Percentiles rank a stretch among this genome's conserved stretches.
Conservation (phyloP, 2,113 vertebrate species). For the Hemibagrus wyckioides region DNA sequence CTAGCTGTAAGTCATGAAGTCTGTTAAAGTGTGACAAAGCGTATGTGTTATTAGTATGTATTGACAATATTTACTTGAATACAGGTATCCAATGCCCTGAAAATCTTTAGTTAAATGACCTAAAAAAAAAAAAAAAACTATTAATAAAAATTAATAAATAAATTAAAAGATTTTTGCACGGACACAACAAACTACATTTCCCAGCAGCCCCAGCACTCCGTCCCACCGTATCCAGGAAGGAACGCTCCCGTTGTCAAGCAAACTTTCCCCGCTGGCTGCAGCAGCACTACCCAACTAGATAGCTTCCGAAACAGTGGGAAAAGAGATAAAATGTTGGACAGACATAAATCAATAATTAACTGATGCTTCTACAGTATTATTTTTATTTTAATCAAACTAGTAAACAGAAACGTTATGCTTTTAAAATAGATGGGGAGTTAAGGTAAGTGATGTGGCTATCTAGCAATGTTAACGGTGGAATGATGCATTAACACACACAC, state of each 20-base stretch:
- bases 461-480: background rate
- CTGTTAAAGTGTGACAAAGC: too few relatives aligned
- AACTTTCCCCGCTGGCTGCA: constrained; percentile 57
- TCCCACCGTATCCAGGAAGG: constrained; percentile 75
- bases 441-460: background rate
- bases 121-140: background rate
- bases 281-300: background rate
- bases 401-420: background rate
- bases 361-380: background rate
- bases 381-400: background rate
- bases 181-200: constrained; percentile 64
- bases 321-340: background rate
- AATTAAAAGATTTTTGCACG: background rate
- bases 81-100: background rate
- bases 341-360: background rate
- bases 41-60: too few relatives aligned
- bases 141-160: background rate
- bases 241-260: constrained; percentile 67
- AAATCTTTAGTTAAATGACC: background rate
- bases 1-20: background rate
- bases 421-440: background rate
- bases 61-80: background rate
- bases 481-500: background rate
- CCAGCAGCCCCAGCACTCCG: constrained; percentile 49
- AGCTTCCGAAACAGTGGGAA: background rate